Evolutionary conservation across 2,797 vertebrate species (phyloP).

Genomic region (Podarcis lilfordi): DNA sequence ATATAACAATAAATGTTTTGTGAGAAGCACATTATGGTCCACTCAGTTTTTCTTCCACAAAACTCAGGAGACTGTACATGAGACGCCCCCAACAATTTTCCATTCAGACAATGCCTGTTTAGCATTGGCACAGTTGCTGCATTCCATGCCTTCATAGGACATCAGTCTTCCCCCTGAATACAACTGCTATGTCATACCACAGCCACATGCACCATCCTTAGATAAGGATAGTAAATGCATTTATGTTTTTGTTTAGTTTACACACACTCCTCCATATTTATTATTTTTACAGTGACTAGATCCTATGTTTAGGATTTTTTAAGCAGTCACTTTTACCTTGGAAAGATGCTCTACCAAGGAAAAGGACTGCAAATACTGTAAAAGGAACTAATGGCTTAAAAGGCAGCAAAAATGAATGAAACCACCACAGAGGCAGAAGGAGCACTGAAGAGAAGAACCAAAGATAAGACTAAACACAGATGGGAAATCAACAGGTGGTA

Average conservation of each 20-base stretch:
- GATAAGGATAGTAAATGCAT: not conserved
- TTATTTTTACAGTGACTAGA: accelerated
- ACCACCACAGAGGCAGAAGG: no score
- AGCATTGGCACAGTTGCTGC: not conserved
- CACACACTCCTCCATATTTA: not conserved
- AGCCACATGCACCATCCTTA: not conserved
- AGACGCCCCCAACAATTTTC: not conserved
- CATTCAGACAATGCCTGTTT: not conserved
- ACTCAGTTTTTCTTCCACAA: not conserved
- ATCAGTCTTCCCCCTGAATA: not conserved
- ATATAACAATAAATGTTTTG: not conserved
- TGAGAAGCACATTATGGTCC: not conserved
- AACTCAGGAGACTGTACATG: not conserved
- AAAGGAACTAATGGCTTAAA: no score
- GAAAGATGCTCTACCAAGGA: no score
- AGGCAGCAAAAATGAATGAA: no score
- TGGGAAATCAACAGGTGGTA: no score
- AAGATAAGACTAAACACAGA: no score
- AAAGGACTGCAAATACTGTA: no score
- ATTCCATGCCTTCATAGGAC: not conserved
- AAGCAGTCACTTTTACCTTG: not conserved
- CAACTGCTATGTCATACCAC: not conserved
- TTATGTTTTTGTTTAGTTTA: no score
- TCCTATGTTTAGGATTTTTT: not conserved
- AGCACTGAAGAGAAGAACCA: no score